Percentiles rank a stretch among this genome's conserved stretches.
Evolutionary conservation across 1,140 invertebrate genomes (phyloP).

Genomic region (Periplaneta americana): DNA sequence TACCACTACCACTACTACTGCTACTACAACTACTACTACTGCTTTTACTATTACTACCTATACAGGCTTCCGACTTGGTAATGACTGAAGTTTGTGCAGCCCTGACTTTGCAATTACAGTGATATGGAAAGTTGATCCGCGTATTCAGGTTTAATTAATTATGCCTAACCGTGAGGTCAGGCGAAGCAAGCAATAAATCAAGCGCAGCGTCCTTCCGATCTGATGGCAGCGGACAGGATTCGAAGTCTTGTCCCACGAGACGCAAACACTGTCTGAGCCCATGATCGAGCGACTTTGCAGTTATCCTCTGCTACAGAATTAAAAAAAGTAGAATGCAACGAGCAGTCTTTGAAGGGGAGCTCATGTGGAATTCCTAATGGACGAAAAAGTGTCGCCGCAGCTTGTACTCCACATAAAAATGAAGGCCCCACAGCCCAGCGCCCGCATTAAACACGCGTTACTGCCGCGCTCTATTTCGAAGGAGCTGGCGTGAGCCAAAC

Average conservation of each 20-base stretch:
- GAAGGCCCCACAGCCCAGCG: not conserved
- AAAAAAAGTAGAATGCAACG: not conserved
- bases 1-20: too few species aligned
- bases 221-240: not conserved
- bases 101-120: not conserved
- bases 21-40: too few species aligned
- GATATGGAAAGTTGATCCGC: not conserved
- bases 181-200: too few species aligned
- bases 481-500: not conserved
- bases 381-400: not conserved
- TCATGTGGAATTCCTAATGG: not conserved
- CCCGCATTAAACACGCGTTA: not conserved
- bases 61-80: too few species aligned
- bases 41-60: too few species aligned
- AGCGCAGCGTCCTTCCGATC: too few species aligned
- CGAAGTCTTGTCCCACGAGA: not conserved
- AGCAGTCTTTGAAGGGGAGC: not conserved
- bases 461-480: not conserved
- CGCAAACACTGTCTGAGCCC: not conserved
- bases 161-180: too few species aligned
- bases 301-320: not conserved
- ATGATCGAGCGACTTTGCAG: not conserved
- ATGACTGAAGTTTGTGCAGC: too few species aligned
- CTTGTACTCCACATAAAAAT: not conserved
- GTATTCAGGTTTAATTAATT: too few species aligned